phyloP scores from a whole-genome alignment of 2,888 invertebrate genomes.

The Digitonthophagus gazella region DNA sequence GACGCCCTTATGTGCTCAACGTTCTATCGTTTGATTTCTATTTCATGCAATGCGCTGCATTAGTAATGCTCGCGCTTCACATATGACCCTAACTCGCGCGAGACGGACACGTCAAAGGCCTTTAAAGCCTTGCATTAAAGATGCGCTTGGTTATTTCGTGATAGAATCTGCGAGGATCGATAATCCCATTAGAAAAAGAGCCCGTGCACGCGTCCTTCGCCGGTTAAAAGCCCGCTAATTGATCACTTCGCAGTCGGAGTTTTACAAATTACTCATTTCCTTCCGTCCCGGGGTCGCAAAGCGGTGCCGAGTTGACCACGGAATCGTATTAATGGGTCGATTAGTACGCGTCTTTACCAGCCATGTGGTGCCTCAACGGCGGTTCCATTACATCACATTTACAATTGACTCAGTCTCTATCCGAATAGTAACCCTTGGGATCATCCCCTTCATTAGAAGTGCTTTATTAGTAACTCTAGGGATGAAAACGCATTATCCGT shows the following conservation, averaged over 20 bases:
- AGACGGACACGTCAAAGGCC: conserved; percentile 4
- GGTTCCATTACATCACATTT: conserved; percentile 19
- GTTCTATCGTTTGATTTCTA: conserved; percentile 14
- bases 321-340: conserved; percentile 16
- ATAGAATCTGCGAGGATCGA: not conserved
- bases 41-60: conserved; percentile 12
- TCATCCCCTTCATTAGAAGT: not conserved
- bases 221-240: conserved; percentile 25
- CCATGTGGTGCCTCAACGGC: conserved; percentile 20
- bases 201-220: not conserved
- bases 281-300: conserved; percentile 28
- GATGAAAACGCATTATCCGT: too few relatives aligned
- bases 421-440: not conserved
- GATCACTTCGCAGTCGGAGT: conserved; percentile 33
- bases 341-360: conserved; percentile 5
- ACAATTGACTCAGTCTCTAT: conserved; percentile 19
- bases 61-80: conserved; percentile 4
- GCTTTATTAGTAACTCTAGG: too few relatives aligned
- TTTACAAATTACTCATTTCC: conserved; percentile 38
- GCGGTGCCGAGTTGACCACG: not conserved
- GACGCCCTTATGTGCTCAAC: conserved; percentile 5
- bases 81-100: conserved; percentile 3
- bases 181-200: not conserved
- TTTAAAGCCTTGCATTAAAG: not conserved
- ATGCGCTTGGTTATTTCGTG: not conserved